Evolutionary conservation across 2,113 vertebrate genomes (phyloP).

Genomic region (Lepus europaeus): DNA sequence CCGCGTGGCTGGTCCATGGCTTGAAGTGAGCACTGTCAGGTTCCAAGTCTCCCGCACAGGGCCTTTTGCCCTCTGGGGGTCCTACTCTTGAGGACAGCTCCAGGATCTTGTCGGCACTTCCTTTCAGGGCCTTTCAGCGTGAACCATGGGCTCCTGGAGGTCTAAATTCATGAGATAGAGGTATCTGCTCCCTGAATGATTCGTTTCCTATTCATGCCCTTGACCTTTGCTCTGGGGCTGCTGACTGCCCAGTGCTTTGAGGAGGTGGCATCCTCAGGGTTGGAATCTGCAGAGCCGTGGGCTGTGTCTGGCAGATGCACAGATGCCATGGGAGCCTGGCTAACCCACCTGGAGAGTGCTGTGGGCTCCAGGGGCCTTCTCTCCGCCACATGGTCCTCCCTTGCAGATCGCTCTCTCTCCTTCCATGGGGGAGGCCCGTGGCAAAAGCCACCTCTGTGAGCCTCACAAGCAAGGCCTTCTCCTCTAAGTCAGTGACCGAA

Average conservation of each 20-base stretch:
- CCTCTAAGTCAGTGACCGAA: conserved; percentile 56
- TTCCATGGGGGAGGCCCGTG: background rate
- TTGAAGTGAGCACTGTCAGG: background rate
- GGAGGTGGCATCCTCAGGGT: background rate
- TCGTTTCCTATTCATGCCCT: background rate
- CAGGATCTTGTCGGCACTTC: background rate
- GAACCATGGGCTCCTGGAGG: background rate
- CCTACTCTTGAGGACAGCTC: background rate
- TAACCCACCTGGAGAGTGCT: background rate
- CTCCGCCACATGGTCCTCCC: background rate
- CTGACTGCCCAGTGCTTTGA: background rate
- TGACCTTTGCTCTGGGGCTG: background rate
- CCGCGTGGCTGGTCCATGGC: background rate
- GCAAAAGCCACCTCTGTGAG: background rate
- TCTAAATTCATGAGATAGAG: background rate
- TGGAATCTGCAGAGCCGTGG: background rate
- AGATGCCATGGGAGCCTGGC: background rate
- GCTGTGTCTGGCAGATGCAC: background rate
- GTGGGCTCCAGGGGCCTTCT: background rate
- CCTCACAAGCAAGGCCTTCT: background rate
- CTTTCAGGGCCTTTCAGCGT: background rate
- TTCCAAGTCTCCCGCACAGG: background rate
- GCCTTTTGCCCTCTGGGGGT: background rate
- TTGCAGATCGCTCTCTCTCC: background rate
- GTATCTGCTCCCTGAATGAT: background rate